These are phyloP conservation scores for Monodelphis domestica DNA, from an alignment of 2,797 vertebrate genomes.

Conservation along the genomic window DNA sequence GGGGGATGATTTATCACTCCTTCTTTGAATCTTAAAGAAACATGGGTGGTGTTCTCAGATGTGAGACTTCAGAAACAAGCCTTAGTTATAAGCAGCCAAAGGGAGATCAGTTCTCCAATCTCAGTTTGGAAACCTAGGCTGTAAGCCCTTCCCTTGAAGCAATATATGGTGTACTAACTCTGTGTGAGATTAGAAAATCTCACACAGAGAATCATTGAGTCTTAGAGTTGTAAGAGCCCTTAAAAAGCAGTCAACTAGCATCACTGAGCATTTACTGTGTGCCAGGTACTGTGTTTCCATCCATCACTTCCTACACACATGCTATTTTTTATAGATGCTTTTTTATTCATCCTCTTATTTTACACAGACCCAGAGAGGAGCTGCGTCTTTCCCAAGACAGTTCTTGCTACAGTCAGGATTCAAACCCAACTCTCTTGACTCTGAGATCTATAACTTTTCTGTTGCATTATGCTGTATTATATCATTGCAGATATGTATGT, in stretches of 20 bases:
- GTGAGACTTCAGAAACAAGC: background rate
- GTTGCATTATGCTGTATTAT: no score
- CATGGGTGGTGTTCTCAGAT: background rate
- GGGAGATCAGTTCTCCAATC: background rate
- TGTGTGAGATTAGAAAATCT: no score
- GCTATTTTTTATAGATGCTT: background rate
- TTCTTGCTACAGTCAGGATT: background rate
- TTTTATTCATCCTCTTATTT: background rate
- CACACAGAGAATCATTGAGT: background rate
- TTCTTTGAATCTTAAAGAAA: slow-evolving; percentile 20
- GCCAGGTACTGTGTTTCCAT: background rate
- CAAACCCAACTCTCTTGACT: background rate
- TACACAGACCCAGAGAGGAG: no score
- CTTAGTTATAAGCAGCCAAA: background rate
- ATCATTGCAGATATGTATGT: background rate
- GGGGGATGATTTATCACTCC: background rate
- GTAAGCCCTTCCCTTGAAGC: background rate
- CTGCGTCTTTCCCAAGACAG: background rate
- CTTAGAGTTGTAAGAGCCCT: background rate
- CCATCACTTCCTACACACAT: no score
- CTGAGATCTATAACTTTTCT: no score
- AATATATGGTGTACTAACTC: background rate
- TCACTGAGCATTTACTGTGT: background rate
- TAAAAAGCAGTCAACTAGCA: background rate
- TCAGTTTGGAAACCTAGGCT: background rate